These are phyloP conservation scores for Dryobates pubescens DNA, from an alignment of 2,797 vertebrate genomes.

Conservation along the genomic window DNA sequence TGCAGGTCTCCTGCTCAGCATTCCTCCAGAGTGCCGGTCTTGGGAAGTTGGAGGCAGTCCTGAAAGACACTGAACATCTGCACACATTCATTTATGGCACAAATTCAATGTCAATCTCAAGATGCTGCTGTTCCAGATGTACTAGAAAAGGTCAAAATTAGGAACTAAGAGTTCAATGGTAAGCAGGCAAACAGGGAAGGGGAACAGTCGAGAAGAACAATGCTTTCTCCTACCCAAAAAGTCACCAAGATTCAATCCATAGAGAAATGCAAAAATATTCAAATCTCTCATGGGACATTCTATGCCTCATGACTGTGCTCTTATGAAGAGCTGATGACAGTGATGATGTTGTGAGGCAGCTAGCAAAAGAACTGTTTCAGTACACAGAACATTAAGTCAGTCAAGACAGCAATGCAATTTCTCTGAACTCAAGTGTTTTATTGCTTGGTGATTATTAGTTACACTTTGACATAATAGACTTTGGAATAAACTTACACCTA, in stretches of 20 bases:
- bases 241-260: not conserved
- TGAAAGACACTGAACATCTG: slow-evolving; percentile 35
- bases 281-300: not conserved
- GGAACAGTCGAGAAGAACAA: not conserved
- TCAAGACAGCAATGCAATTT: not conserved
- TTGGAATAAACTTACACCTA: slow-evolving; percentile 27
- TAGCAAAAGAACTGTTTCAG: not conserved
- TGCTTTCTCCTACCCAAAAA: not conserved
- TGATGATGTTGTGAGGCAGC: not conserved
- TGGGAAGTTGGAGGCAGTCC: not conserved
- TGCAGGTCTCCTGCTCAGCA: not conserved
- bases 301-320: not conserved
- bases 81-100: not conserved
- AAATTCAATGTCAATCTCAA: not conserved
- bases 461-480: slow-evolving; percentile 21
- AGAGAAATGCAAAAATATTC: not conserved
- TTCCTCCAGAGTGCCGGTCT: not conserved
- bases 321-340: not conserved
- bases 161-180: not conserved
- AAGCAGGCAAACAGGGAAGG: not conserved
- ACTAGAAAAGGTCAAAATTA: not conserved
- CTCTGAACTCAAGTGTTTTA: slow-evolving; percentile 53
- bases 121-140: not conserved
- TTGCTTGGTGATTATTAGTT: slow-evolving; percentile 54
- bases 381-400: not conserved